Base-by-base conservation (phyloP, 2,888 invertebrate genomes). In the Podotricha telesiphe region DNA sequence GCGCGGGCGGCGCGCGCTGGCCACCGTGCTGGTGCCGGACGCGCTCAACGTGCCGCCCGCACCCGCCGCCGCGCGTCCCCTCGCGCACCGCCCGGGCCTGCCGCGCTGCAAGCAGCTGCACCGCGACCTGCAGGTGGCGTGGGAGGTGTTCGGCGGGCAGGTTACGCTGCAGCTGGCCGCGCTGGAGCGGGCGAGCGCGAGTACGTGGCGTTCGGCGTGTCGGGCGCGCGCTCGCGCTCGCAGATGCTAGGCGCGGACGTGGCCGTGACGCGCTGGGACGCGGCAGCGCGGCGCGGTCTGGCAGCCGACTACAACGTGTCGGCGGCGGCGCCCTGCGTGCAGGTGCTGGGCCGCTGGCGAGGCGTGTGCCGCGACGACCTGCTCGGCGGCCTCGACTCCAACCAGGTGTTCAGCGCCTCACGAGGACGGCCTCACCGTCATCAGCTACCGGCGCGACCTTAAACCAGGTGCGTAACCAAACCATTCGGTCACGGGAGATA, bases 71-170 rank as follows among this genome's bases (percentile, higher is more conserved):
- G n/a, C 87, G 96, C 72, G 93, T 48, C 10, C 67, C 61, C 65
- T 70, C 75, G 58, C 76, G 28, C 83, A 86, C 82, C 69, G 42
- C 79, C 94, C 95, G 71, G 89, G 94, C 59, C 85, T 98, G 70
- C 97, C 98, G 58, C 96, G 97, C 85, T 98, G 98, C 82, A 88
- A 95, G 59, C 98, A 98, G 86, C 93, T 98, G 66, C 98, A 98
- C 87, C 96, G 96, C 83, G 95, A 96, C 83, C 93, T 95, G 74
- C 97, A 97, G 91, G 94, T 97, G 1, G 95, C 96, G 11, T 98
- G 98, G 98, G 98, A 98, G 85, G 95, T 98, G 34, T 98, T 98
- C 86, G 98, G 98, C 0, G 96, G 96, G 22, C 96, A 96, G 84
- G 95, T 98, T 74, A 98, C 98, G 10, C 93, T 98, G 67, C 96